Evolutionary conservation across 2,113 vertebrate genomes (phyloP), one percentile per base, ranked within the genome.

Genomic region (Pachypanchax playfairii): DNA sequence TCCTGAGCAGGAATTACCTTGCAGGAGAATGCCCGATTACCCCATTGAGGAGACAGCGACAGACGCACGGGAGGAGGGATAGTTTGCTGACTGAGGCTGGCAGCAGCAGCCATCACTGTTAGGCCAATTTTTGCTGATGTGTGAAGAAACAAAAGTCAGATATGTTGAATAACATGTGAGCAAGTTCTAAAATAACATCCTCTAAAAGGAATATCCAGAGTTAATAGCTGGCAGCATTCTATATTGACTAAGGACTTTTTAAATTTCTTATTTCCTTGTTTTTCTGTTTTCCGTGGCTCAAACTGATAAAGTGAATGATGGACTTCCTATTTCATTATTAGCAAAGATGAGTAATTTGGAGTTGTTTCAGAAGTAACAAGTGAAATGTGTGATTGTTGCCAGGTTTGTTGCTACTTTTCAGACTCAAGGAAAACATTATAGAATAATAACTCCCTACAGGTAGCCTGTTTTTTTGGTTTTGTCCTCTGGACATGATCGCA

Each of bases 1-100:
- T 85, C 85, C 77, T 85, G 82, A 85, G 80, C 87, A 88, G 85
- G 87, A 85, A 88, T 90, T 88, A 85, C 85, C 85, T 80, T 76
- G 82, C 77, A 75, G 78, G 81, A 86, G 82, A 80, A 84, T 64
- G 80, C 80, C 81, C 86, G 85, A 89, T 90, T 89, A 88, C 82
- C 65, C 69, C 70, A 71, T 66, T 73, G 78, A 85, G 70, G 53
- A 80, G 80, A 84, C 76, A 62, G 74, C 70, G 57, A 75, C 74
- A 72, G 70, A 69, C 85, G 47, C 41, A 44, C 48, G 70, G 25
- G 64, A 61, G 73, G 63, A 71, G 57, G 63, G 52, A 50, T 35
- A 24, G 67, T 35, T 49, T 43, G 55, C 55, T 48, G 60, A 71
- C 75, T 70, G 65, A 46, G 42, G 57, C 59, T 65, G 47, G 58